Percentiles rank a stretch among this genome's conserved stretches.
Conservation (phyloP, 30 jellyfish, hydroid and myxozoan genomes). For the Cassiopea xamachana region DNA sequence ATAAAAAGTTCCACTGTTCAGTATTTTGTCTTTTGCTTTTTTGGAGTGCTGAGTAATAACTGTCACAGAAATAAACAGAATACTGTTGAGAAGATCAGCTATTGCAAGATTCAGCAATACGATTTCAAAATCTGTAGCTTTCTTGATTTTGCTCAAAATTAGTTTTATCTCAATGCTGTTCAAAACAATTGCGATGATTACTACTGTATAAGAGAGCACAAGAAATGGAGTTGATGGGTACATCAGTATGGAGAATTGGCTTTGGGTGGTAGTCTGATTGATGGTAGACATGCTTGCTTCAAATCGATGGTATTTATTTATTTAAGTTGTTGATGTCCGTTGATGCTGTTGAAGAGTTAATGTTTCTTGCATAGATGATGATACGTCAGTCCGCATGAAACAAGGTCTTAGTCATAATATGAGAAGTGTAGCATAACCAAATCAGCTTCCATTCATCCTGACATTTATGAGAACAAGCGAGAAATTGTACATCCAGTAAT, state of each 20-base stretch:
- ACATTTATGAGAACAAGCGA: too few species aligned
- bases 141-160: neutral
- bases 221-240: slow-evolving; percentile 5
- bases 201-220: neutral
- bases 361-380: too few species aligned
- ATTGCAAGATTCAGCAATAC: slow-evolving; percentile 51
- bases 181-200: slow-evolving; percentile 1
- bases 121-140: slow-evolving; percentile 34
- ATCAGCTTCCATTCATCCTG: too few species aligned
- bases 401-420: too few species aligned
- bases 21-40: neutral
- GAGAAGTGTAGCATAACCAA: too few species aligned
- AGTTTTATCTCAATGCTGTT: slow-evolving; percentile 23
- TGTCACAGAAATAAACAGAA: neutral
- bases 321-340: too few species aligned
- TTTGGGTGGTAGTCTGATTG: neutral
- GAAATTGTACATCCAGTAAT: too few species aligned
- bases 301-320: too few species aligned
- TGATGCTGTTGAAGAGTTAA: too few species aligned
- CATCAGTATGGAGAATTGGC: neutral
- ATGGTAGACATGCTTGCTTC: neutral
- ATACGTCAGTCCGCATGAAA: too few species aligned
- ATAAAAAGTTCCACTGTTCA: neutral
- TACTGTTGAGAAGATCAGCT: slow-evolving; percentile 33
- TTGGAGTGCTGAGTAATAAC: neutral